Conservation (phyloP, 2,888 invertebrate species). For the Corbicula japonica region DNA sequence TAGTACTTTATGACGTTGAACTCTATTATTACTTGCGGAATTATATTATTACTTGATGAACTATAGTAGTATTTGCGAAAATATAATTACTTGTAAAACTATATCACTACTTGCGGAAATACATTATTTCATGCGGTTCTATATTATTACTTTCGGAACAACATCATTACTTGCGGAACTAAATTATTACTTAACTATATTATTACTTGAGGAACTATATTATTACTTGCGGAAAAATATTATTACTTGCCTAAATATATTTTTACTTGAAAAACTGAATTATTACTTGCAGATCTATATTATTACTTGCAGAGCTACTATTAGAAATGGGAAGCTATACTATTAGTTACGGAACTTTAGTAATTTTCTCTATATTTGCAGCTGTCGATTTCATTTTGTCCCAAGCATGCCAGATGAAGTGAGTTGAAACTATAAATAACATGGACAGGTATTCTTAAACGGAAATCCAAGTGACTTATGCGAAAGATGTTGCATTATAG, state of each 20-base stretch:
- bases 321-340: background rate
- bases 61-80: too few species aligned
- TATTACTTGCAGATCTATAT: background rate
- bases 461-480: too few species aligned
- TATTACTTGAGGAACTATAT: background rate
- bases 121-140: too few species aligned
- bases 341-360: background rate
- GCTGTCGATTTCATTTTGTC: constrained; percentile 56
- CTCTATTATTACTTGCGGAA: too few species aligned
- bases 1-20: too few species aligned
- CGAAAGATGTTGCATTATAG: too few species aligned
- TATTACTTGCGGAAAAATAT: background rate
- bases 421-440: too few species aligned
- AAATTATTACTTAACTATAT: background rate
- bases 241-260: background rate
- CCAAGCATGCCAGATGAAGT: constrained; percentile 9
- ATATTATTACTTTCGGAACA: too few species aligned
- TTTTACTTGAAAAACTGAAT: background rate
- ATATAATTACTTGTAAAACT: background rate
- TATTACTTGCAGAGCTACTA: background rate
- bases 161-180: too few species aligned
- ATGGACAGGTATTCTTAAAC: too few species aligned
- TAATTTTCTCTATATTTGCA: constrained; percentile 43
- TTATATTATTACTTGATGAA: too few species aligned
- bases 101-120: background rate